Base-by-base conservation (phyloP, 2,888 invertebrate species). In the Oscheius sp. region DNA sequence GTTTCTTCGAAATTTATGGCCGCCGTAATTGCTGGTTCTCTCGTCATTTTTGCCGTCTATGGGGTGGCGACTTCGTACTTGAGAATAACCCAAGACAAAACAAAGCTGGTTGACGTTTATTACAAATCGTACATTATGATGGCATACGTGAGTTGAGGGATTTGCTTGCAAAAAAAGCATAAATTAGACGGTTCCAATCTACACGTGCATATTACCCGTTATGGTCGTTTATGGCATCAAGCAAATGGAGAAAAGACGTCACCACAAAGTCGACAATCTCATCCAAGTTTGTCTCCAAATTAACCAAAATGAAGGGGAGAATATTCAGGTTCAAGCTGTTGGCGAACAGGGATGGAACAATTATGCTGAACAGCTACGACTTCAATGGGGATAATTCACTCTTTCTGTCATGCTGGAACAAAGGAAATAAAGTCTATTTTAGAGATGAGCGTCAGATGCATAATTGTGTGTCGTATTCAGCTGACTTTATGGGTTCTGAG, bases 291-390 rank as follows among this genome's bases (percentile, higher is more conserved):
- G 12, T 2, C 5, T 20, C 3, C 20, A 15, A 48, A 31, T 12
- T 12, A 15, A 2, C 3, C n/a, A 31, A 48, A 23, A 15, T n/a
- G n/a, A 6, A 6, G 4, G 4, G 31, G 3, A 10, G 42, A 3
- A 29, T 10, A 37, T 58, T 37, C 15, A 64, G 64, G 48, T 64
- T 15, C 31, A 33, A 64, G 31, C 64, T 15, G 33, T 53, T 12
- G 65, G 65, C 5, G 42, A 65, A 42, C 27, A 53, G 20, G 65
- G 65, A n/a, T 65, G 65, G 65, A 52, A 52, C 20, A 65, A 65
- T 39, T 65, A 65, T 20, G 29, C 53, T 2, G 42, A 65, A 1
- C 39, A 45, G 27, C 52, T 65, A 15, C 27, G 39, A 12, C 25
- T 39, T 10, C 65, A 65, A 37, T 65, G 65, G 65, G 34, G 48